Conservation (phyloP, 2,797 vertebrate species). For the Agapornis canus region DNA sequence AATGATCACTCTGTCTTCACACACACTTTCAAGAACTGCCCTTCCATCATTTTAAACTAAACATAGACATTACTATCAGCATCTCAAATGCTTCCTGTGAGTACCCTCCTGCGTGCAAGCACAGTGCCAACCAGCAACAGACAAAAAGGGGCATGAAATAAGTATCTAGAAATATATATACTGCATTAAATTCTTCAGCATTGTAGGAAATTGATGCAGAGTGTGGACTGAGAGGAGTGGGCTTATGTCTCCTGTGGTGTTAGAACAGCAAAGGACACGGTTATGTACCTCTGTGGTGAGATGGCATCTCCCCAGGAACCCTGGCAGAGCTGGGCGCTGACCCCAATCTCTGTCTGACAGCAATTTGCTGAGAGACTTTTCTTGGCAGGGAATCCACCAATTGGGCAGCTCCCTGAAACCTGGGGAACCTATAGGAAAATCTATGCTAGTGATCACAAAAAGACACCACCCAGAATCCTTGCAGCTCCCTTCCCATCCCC, state of each 20-base stretch:
- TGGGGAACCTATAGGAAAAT: background rate
- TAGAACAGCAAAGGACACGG: background rate
- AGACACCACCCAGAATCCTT: background rate
- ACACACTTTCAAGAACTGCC: background rate
- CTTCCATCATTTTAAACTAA: background rate
- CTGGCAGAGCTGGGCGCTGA: background rate
- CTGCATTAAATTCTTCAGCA: background rate
- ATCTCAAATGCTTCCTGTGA: background rate
- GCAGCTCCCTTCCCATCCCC: background rate
- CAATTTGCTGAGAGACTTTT: background rate
- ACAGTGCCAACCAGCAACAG: background rate
- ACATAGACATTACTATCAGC: background rate
- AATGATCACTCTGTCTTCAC: slow-evolving; percentile 19
- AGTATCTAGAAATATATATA: background rate
- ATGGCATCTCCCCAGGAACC: background rate
- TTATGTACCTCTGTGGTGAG: background rate
- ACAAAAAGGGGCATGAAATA: background rate
- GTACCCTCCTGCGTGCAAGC: fast-evolving
- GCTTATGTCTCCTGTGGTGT: background rate
- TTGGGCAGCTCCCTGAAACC: background rate
- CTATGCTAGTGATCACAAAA: background rate
- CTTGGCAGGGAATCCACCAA: fast-evolving
- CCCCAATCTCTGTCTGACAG: background rate
- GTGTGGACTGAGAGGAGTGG: background rate
- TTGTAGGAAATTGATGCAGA: background rate